Evolutionary conservation across 2,113 vertebrate species (phyloP), one percentile per base, ranked within the genome.

Genomic region (Pundamilia nyererei): DNA sequence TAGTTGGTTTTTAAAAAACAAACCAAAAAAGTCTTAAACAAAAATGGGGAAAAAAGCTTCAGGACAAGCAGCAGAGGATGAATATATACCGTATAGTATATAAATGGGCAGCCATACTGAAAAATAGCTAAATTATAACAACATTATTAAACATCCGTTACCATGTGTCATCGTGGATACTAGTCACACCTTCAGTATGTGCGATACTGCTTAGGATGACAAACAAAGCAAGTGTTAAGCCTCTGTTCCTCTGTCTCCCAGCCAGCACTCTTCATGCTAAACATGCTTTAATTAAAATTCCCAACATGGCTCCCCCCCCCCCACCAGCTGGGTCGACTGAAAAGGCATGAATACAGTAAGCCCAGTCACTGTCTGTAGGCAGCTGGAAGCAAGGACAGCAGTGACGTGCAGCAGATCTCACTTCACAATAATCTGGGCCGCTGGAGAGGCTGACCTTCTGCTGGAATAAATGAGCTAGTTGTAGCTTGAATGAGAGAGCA

Each of bases 271-370:
- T 55, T 91, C 81, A 87, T 17, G 35, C 51, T 82, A 21, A 92
- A 89, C 56, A 91, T 82, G 58, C 80, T 89, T 89, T 91, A 85
- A 95, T 94, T 94, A 92, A 93, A 89, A 94, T 93, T 92, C 90
- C 85, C n/a, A n/a, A n/a, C n/a, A n/a, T n/a, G n/a, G n/a, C n/a
- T n/a, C n/a, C n/a, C 2, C 0, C 9, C 35, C 40, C 40, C 40
- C 21, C 21, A 77, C 65, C 87, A 87, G 87, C 84, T 91, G 88
- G 33, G 83, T 82, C 38, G 33, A 75, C 15, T 81, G 81, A 91
- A 80, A 82, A 89, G 65, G 33, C 75, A 58, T 68, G 72, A 87
- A 75, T 86, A 62, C 85, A 82, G 84, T 33, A 31, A 60, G 54
- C 13, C 19, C 10, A 26, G 65, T 60, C 56, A 21, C 15, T 15